Conservation (phyloP, 2,888 invertebrate genomes). For the Parapristionchus giblindavisi region DNA sequence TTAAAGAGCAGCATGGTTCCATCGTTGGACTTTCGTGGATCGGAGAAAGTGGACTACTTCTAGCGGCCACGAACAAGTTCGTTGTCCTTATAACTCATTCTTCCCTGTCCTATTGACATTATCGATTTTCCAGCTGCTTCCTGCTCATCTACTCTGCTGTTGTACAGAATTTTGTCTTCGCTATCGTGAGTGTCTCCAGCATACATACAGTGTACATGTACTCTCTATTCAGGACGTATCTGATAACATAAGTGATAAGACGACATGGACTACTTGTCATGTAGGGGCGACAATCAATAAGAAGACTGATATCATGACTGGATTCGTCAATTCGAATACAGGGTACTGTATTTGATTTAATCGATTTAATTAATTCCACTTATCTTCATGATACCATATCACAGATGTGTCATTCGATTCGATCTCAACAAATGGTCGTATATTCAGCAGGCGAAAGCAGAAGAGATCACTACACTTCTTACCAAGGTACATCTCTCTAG, state of each 20-base stretch:
- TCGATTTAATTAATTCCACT: no score
- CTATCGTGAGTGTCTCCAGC: neutral
- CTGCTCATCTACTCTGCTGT: neutral
- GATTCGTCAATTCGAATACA: neutral
- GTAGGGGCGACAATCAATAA: neutral
- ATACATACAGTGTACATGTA: neutral
- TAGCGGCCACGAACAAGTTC: constrained; percentile 6
- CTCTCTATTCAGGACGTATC: neutral
- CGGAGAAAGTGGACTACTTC: neutral
- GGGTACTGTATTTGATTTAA: no score
- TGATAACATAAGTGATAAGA: neutral
- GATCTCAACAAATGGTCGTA: no score
- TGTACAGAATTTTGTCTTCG: neutral
- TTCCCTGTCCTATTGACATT: neutral
- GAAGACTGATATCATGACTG: neutral
- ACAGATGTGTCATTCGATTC: no score
- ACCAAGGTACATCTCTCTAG: no score
- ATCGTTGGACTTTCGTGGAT: constrained; percentile 5
- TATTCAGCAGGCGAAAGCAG: no score
- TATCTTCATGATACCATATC: no score
- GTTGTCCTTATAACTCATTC: neutral
- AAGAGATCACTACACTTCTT: no score
- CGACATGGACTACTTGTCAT: neutral
- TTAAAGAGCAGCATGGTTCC: neutral
- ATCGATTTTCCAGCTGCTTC: neutral